Conservation (phyloP, 1,140 invertebrate genomes). For the Drosophila yakuba region DNA sequence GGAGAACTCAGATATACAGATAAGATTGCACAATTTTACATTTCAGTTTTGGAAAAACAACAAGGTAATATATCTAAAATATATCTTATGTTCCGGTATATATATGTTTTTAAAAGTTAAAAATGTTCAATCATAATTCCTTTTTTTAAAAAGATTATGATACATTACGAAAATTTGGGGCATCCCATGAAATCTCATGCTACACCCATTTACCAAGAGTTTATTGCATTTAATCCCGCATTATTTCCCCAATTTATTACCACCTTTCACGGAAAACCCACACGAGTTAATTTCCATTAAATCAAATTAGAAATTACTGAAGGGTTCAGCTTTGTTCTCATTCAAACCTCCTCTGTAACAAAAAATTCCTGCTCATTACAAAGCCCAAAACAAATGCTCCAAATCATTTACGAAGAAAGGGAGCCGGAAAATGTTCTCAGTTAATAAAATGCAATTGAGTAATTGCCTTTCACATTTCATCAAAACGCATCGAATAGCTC, state of each 20-base stretch:
- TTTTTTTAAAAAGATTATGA: too few species aligned
- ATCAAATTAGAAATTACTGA: constrained; percentile 9
- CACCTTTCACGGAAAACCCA: constrained; percentile 20
- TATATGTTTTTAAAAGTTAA: too few species aligned
- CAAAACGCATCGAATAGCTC: constrained; percentile 65
- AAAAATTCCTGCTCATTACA: constrained; percentile 6
- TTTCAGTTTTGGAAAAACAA: too few species aligned
- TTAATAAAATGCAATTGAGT: constrained; percentile 72
- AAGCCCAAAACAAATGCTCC: constrained; percentile 27
- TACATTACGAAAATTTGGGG: too few species aligned
- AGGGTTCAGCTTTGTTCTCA: constrained; percentile 3
- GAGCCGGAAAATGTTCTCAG: constrained; percentile 57
- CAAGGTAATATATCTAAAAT: too few species aligned
- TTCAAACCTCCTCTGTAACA: background rate
- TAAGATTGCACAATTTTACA: too few species aligned
- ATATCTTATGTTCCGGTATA: too few species aligned
- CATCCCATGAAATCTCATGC: too few species aligned
- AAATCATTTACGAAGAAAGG: constrained; percentile 16
- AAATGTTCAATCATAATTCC: too few species aligned
- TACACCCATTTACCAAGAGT: background rate
- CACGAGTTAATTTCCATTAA: constrained; percentile 23
- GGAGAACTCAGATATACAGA: too few species aligned
- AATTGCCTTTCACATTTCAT: constrained; percentile 74
- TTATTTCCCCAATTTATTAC: constrained; percentile 12
- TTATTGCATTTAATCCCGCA: background rate